Percentiles rank a stretch among this genome's conserved stretches.
Evolutionary conservation across 1,140 invertebrate genomes (phyloP).

Genomic region (Melitaea cinxia): DNA sequence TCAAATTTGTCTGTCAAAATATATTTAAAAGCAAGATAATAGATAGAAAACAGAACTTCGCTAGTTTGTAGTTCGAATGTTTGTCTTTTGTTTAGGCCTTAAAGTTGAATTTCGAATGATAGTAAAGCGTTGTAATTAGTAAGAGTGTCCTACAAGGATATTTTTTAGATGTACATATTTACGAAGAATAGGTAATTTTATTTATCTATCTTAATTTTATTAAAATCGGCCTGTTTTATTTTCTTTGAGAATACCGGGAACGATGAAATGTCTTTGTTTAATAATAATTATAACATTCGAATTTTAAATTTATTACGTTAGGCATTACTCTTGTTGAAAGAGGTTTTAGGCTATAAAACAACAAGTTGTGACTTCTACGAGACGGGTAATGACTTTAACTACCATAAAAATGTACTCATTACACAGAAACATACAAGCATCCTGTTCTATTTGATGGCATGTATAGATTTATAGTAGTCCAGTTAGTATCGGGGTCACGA

Average conservation of each 20-base stretch:
- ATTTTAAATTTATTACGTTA: too few species aligned
- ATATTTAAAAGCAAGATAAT: slow-evolving; percentile 50
- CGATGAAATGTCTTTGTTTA: too few species aligned
- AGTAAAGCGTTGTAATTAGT: slow-evolving; percentile 49
- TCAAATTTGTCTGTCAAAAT: slow-evolving; percentile 32
- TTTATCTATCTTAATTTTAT: slow-evolving; percentile 19
- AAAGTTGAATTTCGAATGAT: slow-evolving; percentile 34
- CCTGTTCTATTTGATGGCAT: not conserved
- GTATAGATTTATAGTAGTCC: slow-evolving; percentile 1
- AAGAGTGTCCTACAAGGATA: slow-evolving; percentile 46
- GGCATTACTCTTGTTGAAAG: too few species aligned
- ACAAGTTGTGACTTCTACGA: too few species aligned
- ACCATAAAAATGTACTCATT: not conserved
- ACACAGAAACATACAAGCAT: not conserved
- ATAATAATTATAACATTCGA: too few species aligned
- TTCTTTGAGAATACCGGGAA: not conserved
- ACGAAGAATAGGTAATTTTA: slow-evolving; percentile 28
- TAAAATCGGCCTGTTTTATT: not conserved
- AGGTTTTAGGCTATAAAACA: too few species aligned
- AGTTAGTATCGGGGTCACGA: slow-evolving; percentile 21
- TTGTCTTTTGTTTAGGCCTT: slow-evolving; percentile 24
- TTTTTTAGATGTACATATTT: slow-evolving; percentile 36
- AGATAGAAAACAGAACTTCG: slow-evolving; percentile 49
- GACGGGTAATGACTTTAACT: too few species aligned
- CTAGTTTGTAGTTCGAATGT: slow-evolving; percentile 35